Conservation (phyloP, 1,140 invertebrate species). For the Myzus persicae region DNA sequence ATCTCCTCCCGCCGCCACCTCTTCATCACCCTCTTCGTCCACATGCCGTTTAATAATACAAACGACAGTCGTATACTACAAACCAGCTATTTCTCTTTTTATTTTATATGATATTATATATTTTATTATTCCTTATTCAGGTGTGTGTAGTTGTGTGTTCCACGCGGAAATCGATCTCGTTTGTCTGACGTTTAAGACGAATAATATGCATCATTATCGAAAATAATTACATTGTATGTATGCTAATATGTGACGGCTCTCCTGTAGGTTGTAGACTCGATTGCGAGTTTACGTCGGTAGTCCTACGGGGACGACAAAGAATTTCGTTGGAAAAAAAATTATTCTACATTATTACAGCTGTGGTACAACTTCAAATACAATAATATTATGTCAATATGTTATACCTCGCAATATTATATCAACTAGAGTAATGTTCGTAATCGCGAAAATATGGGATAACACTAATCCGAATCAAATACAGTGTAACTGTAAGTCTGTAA, state of each 20-base stretch:
- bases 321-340: not conserved
- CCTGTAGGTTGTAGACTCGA: not conserved
- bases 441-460: not conserved
- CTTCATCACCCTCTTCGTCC: not conserved
- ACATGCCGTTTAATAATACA: constrained; percentile 23
- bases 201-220: not conserved
- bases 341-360: not conserved
- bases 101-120: not conserved
- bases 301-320: not conserved
- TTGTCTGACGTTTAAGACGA: not conserved
- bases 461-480: not conserved
- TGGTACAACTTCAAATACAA: not conserved
- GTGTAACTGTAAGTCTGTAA: not conserved
- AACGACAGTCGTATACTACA: constrained; percentile 21
- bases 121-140: not conserved
- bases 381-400: not conserved
- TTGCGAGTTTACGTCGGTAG: not conserved
- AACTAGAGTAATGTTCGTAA: not conserved
- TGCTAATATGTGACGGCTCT: not conserved
- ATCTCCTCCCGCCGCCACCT: not conserved
- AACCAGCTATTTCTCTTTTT: not conserved
- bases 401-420: not conserved
- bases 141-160: not conserved
- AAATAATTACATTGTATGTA: not conserved
- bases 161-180: not conserved